Conservation (phyloP, 2,113 vertebrate genomes). For the Coregonus clupeaformis region DNA sequence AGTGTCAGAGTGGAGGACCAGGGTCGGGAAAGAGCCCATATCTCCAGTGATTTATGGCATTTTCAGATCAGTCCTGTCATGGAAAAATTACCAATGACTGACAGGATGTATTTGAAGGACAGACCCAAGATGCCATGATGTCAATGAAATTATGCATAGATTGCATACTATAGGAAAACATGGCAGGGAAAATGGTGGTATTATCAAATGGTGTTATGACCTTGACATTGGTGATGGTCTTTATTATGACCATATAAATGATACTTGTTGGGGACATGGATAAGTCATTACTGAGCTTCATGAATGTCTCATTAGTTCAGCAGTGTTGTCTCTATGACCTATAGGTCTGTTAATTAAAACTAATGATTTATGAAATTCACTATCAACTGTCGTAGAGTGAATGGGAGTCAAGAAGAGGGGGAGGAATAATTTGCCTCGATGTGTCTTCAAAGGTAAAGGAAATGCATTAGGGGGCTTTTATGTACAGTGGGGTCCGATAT, state of each 20-base stretch:
- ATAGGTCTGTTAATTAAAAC: neutral
- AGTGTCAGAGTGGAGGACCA: slow-evolving; percentile 14
- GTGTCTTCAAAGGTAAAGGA: too few relatives aligned
- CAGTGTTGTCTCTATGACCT: neutral
- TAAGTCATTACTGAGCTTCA: neutral
- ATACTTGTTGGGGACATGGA: slow-evolving; percentile 27
- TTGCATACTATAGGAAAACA: slow-evolving; percentile 28
- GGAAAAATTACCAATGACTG: slow-evolving; percentile 61
- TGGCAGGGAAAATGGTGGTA: slow-evolving; percentile 49
- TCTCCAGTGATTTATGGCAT: slow-evolving; percentile 59
- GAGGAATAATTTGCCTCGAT: too few relatives aligned
- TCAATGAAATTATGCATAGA: slow-evolving; percentile 42
- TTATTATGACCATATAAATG: too few relatives aligned
- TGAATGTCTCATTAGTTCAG: slow-evolving; percentile 2
- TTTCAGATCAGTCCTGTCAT: slow-evolving; percentile 55
- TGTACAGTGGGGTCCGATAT: too few relatives aligned
- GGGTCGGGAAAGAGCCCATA: neutral
- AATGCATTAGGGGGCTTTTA: too few relatives aligned
- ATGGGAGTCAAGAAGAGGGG: neutral
- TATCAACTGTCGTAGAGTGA: neutral
- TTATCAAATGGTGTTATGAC: slow-evolving; percentile 31
- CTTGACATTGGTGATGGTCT: slow-evolving; percentile 54
- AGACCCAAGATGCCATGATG: slow-evolving; percentile 29
- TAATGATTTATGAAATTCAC: neutral
- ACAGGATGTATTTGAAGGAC: slow-evolving; percentile 67